Percentiles rank a stretch among this genome's conserved stretches.
Conservation (phyloP, 1,140 invertebrate genomes). For the Phthorimaea operculella region DNA sequence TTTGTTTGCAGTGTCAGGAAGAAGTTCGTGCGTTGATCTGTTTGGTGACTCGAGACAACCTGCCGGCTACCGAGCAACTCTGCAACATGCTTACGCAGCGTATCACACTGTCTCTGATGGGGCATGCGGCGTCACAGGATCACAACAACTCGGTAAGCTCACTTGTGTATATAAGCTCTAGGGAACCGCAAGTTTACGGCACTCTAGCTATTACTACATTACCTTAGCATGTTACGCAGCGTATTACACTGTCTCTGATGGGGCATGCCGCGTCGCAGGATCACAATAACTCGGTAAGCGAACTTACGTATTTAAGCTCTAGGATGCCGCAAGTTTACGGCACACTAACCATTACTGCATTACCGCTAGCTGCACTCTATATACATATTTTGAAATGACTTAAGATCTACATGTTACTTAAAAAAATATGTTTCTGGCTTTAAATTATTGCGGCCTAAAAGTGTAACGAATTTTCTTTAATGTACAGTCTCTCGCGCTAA, state of each 20-base stretch:
- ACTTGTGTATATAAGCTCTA: neutral
- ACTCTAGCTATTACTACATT: too few relatives aligned
- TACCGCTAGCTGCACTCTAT: too few relatives aligned
- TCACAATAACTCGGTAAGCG: conserved; percentile 63
- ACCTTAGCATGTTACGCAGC: too few relatives aligned
- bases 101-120: conserved; percentile 80
- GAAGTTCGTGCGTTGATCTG: conserved; percentile 90
- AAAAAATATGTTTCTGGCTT: too few relatives aligned
- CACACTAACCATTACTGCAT: too few relatives aligned
- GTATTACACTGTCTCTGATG: conserved; percentile 81
- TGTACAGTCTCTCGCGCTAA: too few relatives aligned
- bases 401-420: too few relatives aligned
- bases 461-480: too few relatives aligned
- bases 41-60: conserved; percentile 90
- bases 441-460: too few relatives aligned
- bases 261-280: conserved; percentile 73
- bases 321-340: too few relatives aligned
- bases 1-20: conserved; percentile 73
- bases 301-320: neutral
- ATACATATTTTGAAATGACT: too few relatives aligned
- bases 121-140: conserved; percentile 71
- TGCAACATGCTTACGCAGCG: conserved; percentile 85
- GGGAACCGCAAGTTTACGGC: too few relatives aligned
- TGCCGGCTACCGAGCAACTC: conserved; percentile 87
- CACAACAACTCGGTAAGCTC: conserved; percentile 63